Evolutionary conservation across 2,888 invertebrate species (phyloP).

Genomic region (Hirtodrosophila cameraria): DNA sequence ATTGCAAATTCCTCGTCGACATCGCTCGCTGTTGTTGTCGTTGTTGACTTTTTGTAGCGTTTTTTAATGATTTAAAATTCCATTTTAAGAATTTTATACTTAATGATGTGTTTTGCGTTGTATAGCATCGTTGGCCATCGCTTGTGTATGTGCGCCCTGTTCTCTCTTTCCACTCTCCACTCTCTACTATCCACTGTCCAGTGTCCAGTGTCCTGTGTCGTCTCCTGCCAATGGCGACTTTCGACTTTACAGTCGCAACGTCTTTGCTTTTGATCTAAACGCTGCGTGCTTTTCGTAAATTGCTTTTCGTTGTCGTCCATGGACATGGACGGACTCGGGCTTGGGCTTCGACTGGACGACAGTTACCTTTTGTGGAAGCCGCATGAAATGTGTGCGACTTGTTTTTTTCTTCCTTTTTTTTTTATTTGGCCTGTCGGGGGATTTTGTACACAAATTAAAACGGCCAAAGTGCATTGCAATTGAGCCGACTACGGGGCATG

Average conservation of each 20-base stretch:
- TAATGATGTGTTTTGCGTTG: constrained; percentile 85
- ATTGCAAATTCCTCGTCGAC: constrained; percentile 74
- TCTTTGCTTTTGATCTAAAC: constrained; percentile 78
- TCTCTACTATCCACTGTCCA: too few relatives aligned
- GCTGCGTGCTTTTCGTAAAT: constrained; percentile 79
- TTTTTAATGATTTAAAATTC: constrained; percentile 84
- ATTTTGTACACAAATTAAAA: constrained; percentile 40
- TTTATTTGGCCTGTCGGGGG: constrained; percentile 7
- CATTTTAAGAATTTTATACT: constrained; percentile 85
- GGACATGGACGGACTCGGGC: constrained; percentile 6
- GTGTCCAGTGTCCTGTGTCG: constrained; percentile 1
- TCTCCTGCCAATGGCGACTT: constrained; percentile 58
- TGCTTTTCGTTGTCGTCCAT: constrained; percentile 75
- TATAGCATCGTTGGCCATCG: constrained; percentile 65
- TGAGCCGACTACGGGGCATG: constrained; percentile 66
- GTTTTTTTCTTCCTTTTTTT: constrained; percentile 38
- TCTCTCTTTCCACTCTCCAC: neutral
- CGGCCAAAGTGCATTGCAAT: constrained; percentile 63
- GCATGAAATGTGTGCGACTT: constrained; percentile 83
- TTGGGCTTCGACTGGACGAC: constrained; percentile 28
- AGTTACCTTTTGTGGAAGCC: constrained; percentile 71
- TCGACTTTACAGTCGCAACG: too few relatives aligned
- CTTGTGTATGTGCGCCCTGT: constrained; percentile 18
- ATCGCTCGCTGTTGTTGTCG: constrained; percentile 40
- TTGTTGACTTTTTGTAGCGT: constrained; percentile 61